A percentile compares a stretch with the other conserved stretches of the same genome.
These are phyloP conservation scores for Monopterus albus DNA, from an alignment of 2,113 vertebrate species.

Conservation along the genomic window DNA sequence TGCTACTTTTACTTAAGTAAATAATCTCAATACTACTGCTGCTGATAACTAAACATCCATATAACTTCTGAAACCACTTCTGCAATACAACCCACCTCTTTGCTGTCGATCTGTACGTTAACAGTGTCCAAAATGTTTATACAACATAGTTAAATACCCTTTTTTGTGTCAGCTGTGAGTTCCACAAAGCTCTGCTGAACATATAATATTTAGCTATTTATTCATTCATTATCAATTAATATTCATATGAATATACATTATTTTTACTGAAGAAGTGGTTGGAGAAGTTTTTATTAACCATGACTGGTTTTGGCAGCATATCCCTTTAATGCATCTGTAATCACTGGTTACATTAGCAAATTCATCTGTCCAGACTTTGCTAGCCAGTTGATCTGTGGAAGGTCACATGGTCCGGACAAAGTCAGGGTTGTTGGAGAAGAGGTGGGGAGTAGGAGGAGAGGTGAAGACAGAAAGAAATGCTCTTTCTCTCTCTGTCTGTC, in stretches of 20 bases:
- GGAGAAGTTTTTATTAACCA: neutral
- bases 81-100: neutral
- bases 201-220: neutral
- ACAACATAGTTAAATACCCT: too few species aligned
- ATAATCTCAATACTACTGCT: too few species aligned
- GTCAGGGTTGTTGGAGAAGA: slow-evolving; percentile 70
- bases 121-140: too few species aligned
- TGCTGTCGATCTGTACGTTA: neutral
- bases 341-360: slow-evolving; percentile 6
- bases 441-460: slow-evolving; percentile 72
- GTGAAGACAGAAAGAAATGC: slow-evolving; percentile 77
- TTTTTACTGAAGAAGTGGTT: neutral
- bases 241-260: too few species aligned
- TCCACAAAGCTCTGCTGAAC: neutral
- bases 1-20: too few species aligned
- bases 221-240: neutral
- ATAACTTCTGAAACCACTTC: neutral
- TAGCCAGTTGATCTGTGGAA: slow-evolving; percentile 26
- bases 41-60: too few species aligned
- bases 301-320: too few species aligned
- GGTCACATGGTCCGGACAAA: slow-evolving; percentile 68
- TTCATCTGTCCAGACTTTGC: slow-evolving; percentile 16
- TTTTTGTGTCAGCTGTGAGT: too few species aligned
- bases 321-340: neutral
- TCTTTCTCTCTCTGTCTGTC: slow-evolving; percentile 73